phyloP scores from a whole-genome alignment of 2,888 invertebrate genomes.

The Drosophila bunnanda region DNA sequence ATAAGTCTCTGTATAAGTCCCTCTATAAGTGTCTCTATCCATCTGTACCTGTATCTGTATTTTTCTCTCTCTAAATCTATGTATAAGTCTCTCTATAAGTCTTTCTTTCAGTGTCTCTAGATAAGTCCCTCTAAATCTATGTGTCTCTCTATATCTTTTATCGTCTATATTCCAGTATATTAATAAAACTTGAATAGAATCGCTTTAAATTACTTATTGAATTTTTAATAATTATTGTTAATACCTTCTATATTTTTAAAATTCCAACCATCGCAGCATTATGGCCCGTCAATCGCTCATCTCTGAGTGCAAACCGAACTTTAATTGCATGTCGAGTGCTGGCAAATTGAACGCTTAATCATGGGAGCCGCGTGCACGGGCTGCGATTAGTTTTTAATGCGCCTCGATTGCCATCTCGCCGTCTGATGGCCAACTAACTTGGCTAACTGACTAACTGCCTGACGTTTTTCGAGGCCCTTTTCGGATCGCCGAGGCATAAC shows the following conservation, averaged over 20 bases:
- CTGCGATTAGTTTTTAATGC: conserved; percentile 63
- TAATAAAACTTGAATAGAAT: too few species aligned
- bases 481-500: neutral
- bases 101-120: too few species aligned
- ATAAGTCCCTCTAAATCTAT: too few species aligned
- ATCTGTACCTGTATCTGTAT: too few species aligned
- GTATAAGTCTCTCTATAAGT: too few species aligned
- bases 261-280: neutral
- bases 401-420: conserved; percentile 49
- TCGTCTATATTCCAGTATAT: too few species aligned
- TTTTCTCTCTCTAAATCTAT: too few species aligned
- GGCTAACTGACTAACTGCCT: conserved; percentile 21
- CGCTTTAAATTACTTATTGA: too few species aligned
- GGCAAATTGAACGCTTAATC: conserved; percentile 57
- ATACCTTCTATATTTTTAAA: neutral
- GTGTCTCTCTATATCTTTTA: too few species aligned
- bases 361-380: conserved; percentile 46
- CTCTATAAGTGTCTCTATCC: too few species aligned
- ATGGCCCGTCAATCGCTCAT: neutral
- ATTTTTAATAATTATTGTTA: too few species aligned
- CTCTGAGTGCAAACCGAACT: conserved; percentile 23
- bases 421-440: conserved; percentile 31
- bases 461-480: neutral
- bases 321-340: conserved; percentile 60
- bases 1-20: too few species aligned